Conservation (phyloP, 2,113 vertebrate genomes). For the Prolemur simus region DNA sequence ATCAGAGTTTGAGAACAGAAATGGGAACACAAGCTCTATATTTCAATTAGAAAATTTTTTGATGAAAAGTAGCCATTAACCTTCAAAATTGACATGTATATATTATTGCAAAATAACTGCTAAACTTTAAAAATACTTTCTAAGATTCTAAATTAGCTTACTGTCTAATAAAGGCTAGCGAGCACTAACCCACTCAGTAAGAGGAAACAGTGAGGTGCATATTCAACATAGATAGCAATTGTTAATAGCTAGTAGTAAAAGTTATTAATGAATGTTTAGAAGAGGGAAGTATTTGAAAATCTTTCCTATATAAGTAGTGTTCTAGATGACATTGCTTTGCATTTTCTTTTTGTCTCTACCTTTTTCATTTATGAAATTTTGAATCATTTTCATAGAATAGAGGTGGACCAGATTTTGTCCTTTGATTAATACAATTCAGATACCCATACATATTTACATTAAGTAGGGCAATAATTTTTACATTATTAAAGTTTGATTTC, state of each 20-base stretch:
- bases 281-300: background rate
- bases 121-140: slow-evolving; percentile 19
- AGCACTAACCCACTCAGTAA: background rate
- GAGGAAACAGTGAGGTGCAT: background rate
- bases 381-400: slow-evolving; percentile 35
- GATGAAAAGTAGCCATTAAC: slow-evolving; percentile 21
- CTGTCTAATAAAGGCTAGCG: background rate
- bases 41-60: slow-evolving; percentile 21
- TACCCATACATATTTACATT: background rate
- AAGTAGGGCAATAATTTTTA: background rate
- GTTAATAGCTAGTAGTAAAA: background rate
- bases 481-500: background rate
- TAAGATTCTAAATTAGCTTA: slow-evolving; percentile 10
- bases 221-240: background rate
- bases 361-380: slow-evolving; percentile 50
- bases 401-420: background rate
- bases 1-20: background rate
- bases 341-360: slow-evolving; percentile 19
- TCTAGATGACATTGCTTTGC: background rate
- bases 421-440: slow-evolving; percentile 34
- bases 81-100: background rate
- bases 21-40: background rate
- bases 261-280: background rate
- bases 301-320: background rate
- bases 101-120: slow-evolving; percentile 11